Conservation (phyloP, 2,113 vertebrate species). For the Peromyscus maniculatus region DNA sequence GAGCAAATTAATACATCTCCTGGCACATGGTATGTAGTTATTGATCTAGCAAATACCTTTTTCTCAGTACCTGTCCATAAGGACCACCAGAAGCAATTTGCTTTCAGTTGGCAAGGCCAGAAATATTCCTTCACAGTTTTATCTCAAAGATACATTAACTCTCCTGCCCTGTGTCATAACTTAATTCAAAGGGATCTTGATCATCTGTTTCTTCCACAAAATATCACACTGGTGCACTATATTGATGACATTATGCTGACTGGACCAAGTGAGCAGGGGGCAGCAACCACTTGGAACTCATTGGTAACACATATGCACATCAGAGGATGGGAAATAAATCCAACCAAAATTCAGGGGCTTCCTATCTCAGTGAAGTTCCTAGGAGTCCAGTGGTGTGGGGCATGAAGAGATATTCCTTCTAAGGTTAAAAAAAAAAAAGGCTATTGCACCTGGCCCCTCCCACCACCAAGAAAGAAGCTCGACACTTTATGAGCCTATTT, state of each 20-base stretch:
- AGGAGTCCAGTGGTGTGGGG: not conserved
- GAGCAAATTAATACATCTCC: not conserved
- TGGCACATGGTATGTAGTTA: not conserved
- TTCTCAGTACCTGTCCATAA: not conserved
- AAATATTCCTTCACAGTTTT: not conserved
- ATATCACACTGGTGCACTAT: not conserved
- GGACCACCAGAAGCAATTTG: not conserved
- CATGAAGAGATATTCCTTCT: not conserved
- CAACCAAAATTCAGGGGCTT: not conserved
- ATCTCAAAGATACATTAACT: not conserved
- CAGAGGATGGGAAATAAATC: not conserved
- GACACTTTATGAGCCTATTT: not conserved
- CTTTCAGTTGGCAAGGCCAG: not conserved
- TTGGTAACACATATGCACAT: not conserved
- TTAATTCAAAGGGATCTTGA: not conserved
- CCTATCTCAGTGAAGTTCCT: not conserved
- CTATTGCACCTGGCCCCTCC: not conserved
- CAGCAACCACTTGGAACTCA: not conserved
- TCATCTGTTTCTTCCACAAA: not conserved
- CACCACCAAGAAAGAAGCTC: not conserved
- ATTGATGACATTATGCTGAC: not conserved
- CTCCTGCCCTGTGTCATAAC: not conserved
- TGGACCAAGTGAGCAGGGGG: not conserved
- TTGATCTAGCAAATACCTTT: not conserved
- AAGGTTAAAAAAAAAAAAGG: not conserved